Evolutionary conservation across 37 sponge, comb jelly and placozoan genomes (phyloP).

Genomic region (Chondrosia reniformis): DNA sequence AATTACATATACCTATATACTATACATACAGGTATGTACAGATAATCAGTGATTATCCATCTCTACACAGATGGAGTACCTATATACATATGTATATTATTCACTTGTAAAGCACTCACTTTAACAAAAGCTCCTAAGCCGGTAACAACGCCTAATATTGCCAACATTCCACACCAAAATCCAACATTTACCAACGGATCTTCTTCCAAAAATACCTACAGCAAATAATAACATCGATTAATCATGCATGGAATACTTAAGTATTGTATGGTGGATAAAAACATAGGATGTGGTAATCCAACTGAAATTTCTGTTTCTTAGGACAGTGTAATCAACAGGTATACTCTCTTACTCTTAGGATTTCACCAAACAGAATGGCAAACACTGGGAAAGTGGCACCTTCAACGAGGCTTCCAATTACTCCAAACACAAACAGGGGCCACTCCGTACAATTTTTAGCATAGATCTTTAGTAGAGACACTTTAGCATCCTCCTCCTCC

Average conservation of each 20-base stretch:
- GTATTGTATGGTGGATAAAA: too few species aligned
- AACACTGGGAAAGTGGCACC: conserved; percentile 66
- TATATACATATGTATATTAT: too few species aligned
- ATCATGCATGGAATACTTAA: too few species aligned
- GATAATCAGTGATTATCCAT: too few species aligned
- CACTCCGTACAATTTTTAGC: conserved; percentile 66
- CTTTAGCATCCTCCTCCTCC: not conserved
- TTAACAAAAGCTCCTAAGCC: conserved; percentile 48
- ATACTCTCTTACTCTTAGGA: conserved; percentile 43
- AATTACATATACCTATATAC: too few species aligned
- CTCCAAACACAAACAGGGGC: conserved; percentile 56
- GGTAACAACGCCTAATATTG: conserved; percentile 43
- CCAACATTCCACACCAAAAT: conserved; percentile 52
- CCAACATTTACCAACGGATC: conserved; percentile 8
- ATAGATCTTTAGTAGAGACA: conserved; percentile 19
- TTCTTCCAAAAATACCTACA: not conserved
- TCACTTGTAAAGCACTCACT: too few species aligned
- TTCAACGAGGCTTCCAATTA: conserved; percentile 26
- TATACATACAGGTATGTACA: too few species aligned
- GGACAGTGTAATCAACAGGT: too few species aligned
- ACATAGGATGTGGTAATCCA: too few species aligned
- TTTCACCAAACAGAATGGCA: conserved; percentile 54
- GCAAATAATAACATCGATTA: too few species aligned
- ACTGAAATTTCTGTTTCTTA: too few species aligned
- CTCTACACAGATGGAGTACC: too few species aligned